phyloP scores from a whole-genome alignment of 2,797 vertebrate genomes.

The Anas bernieri region DNA sequence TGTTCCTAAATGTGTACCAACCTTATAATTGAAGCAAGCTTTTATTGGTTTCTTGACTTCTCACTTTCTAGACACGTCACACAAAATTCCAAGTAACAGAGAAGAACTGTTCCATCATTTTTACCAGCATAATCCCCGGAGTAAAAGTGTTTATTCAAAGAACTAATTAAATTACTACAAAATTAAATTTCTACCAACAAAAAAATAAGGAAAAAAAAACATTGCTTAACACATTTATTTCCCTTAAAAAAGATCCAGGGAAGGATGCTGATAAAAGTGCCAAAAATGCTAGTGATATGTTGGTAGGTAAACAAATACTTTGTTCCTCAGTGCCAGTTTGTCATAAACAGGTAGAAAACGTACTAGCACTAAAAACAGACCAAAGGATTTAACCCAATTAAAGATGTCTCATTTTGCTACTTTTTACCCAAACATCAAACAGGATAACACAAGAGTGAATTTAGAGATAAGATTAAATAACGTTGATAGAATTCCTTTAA shows the following conservation, averaged over 20 bases:
- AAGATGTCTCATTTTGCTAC: background rate
- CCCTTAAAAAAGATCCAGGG: background rate
- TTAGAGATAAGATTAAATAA: background rate
- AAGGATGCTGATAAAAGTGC: background rate
- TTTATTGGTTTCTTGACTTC: background rate
- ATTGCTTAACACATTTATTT: background rate
- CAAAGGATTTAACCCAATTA: background rate
- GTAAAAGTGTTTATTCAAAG: background rate
- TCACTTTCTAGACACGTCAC: background rate
- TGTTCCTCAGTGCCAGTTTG: background rate
- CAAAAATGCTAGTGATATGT: background rate
- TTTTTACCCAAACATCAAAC: background rate
- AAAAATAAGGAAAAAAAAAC: accelerated
- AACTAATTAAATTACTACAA: background rate
- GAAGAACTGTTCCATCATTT: background rate
- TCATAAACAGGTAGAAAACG: background rate
- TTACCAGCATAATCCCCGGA: background rate
- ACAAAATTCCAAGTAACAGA: background rate
- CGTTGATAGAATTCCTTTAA: background rate
- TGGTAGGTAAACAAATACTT: background rate
- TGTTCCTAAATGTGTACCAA: background rate
- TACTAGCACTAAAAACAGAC: background rate
- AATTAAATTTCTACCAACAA: background rate
- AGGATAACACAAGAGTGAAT: background rate
- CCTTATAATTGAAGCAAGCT: background rate